These are phyloP conservation scores for Centruroides vittatus DNA, from an alignment of 1,140 invertebrate genomes.

Conservation along the genomic window DNA sequence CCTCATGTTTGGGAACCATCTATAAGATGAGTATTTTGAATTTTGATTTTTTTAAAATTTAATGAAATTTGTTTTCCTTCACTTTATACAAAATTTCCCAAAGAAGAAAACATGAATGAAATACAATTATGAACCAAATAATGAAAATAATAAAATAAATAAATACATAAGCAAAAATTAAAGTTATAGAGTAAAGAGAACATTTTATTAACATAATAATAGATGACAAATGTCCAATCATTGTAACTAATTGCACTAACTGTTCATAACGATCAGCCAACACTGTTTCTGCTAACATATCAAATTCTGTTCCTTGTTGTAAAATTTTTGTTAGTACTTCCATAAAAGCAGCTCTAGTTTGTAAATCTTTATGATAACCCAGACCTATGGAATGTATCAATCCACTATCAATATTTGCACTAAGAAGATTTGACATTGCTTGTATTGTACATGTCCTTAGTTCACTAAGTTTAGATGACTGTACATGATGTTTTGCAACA, in stretches of 20 bases:
- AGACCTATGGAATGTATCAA: conserved; percentile 96
- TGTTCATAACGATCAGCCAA: conserved; percentile 91
- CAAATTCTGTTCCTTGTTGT: conserved; percentile 96
- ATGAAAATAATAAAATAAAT: too few species aligned
- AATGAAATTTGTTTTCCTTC: too few species aligned
- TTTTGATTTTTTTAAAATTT: too few species aligned
- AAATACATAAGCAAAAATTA: too few species aligned
- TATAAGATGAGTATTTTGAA: too few species aligned
- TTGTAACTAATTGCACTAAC: conserved; percentile 88
- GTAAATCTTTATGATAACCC: conserved; percentile 90
- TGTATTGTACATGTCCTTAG: conserved; percentile 79
- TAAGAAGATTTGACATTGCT: conserved; percentile 94
- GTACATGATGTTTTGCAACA: conserved; percentile 39
- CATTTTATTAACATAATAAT: too few species aligned
- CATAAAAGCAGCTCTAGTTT: conserved; percentile 95
- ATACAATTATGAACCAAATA: too few species aligned
- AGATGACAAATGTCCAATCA: conserved; percentile 52
- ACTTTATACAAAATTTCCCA: too few species aligned
- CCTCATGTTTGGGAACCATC: too few species aligned
- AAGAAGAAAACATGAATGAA: too few species aligned
- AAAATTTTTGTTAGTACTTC: conserved; percentile 92
- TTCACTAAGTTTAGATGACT: conserved; percentile 54
- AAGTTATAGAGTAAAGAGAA: too few species aligned
- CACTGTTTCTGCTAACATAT: conserved; percentile 92
- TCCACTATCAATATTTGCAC: conserved; percentile 98